phyloP scores from a whole-genome alignment of 2,888 invertebrate species.

The Stenodema calcarata region DNA sequence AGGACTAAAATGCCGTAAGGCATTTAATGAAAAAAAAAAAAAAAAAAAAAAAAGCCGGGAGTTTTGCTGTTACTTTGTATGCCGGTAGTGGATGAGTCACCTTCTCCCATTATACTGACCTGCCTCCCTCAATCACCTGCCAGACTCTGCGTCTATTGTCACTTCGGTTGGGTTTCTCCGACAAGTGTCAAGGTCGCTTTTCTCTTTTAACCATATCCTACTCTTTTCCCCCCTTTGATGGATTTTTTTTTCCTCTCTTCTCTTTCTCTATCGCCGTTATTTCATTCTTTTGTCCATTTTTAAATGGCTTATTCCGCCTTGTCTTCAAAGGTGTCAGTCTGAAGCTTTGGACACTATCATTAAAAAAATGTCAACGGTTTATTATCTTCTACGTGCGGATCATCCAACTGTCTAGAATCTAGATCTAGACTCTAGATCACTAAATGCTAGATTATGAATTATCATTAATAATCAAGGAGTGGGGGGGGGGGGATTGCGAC shows the following conservation, averaged over 20 bases:
- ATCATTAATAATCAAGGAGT: too few species aligned
- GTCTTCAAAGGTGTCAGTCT: too few species aligned
- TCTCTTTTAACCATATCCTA: background rate
- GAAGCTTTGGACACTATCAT: too few species aligned
- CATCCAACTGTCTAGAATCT: too few species aligned
- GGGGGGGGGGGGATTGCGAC: too few species aligned
- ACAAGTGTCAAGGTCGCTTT: slow-evolving; percentile 23
- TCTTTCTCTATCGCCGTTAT: too few species aligned
- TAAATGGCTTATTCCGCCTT: too few species aligned
- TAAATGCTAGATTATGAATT: too few species aligned
- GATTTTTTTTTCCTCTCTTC: background rate
- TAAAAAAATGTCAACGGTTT: too few species aligned
- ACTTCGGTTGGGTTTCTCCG: background rate
- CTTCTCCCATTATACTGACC: slow-evolving; percentile 18
- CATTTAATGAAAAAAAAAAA: background rate
- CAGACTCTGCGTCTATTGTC: slow-evolving; percentile 28
- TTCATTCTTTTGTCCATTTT: too few species aligned
- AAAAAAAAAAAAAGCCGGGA: background rate
- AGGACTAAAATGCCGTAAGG: background rate
- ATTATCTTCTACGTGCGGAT: too few species aligned
- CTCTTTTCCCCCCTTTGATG: background rate
- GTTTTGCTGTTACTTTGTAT: background rate
- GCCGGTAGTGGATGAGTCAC: slow-evolving; percentile 23
- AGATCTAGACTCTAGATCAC: too few species aligned
- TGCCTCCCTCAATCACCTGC: slow-evolving; percentile 32